Evolutionary conservation across 1,140 invertebrate genomes (phyloP).

Genomic region (Aphis craccivora): DNA sequence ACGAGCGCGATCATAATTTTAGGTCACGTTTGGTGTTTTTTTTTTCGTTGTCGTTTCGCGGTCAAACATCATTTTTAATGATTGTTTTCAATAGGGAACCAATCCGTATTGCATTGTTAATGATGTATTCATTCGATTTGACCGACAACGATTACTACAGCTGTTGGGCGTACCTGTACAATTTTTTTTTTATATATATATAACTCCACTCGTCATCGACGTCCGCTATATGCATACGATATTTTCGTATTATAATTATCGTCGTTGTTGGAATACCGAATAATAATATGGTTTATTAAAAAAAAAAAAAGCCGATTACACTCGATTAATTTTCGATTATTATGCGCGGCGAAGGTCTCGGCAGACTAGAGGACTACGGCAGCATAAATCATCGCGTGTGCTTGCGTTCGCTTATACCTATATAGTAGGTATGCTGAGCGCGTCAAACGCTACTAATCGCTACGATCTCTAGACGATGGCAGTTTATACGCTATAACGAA

Average conservation of each 20-base stretch:
- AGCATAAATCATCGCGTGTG: background rate
- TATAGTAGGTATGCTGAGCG: background rate
- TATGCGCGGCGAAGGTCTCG: background rate
- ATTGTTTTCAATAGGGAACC: conserved; percentile 8
- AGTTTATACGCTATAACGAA: background rate
- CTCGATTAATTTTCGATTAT: conserved; percentile 17
- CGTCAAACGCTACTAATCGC: background rate
- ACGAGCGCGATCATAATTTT: background rate
- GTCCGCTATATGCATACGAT: background rate
- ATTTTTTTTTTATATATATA: background rate
- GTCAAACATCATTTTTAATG: conserved; percentile 2
- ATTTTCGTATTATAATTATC: conserved; percentile 4
- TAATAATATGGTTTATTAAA: background rate
- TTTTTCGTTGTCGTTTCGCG: conserved; percentile 2
- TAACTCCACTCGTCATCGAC: background rate
- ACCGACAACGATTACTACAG: background rate
- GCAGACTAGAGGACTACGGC: background rate
- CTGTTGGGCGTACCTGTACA: background rate
- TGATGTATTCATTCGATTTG: background rate
- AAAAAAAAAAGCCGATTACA: background rate
- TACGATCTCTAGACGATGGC: background rate
- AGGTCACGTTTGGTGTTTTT: conserved; percentile 11
- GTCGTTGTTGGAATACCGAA: background rate
- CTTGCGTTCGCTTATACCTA: too few species aligned
- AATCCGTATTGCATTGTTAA: conserved; percentile 17